Conservation (phyloP, 2,113 vertebrate genomes). For the Caloenas nicobarica region DNA sequence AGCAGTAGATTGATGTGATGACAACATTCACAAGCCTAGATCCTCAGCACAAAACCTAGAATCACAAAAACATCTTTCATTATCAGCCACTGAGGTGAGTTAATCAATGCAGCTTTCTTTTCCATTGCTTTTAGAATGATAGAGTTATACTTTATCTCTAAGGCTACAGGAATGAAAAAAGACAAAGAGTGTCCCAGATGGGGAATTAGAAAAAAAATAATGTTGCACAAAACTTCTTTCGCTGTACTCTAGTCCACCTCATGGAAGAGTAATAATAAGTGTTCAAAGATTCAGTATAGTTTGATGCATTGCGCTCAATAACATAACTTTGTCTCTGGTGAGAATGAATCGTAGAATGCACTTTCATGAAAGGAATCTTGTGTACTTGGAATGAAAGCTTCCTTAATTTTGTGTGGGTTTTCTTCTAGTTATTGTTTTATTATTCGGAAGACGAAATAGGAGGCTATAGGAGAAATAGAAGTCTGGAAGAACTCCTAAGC, state of each 20-base stretch:
- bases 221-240: neutral
- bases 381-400: neutral
- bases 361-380: neutral
- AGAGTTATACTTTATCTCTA: neutral
- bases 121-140: neutral
- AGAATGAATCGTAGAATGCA: neutral
- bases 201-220: neutral
- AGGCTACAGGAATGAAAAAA: neutral
- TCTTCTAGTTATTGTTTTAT: neutral
- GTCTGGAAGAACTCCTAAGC: neutral
- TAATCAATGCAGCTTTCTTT: neutral
- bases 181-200: neutral
- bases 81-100: neutral
- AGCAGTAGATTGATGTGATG: neutral
- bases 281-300: neutral
- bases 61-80: neutral
- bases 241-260: neutral
- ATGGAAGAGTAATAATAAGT: neutral
- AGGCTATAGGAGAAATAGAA: neutral
- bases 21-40: neutral
- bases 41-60: neutral
- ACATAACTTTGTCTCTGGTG: neutral
- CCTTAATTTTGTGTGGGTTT: neutral
- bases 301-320: neutral
- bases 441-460: neutral